Evolutionary conservation across 2,888 invertebrate species (phyloP).

Genomic region (Heterodera filipjevi): DNA sequence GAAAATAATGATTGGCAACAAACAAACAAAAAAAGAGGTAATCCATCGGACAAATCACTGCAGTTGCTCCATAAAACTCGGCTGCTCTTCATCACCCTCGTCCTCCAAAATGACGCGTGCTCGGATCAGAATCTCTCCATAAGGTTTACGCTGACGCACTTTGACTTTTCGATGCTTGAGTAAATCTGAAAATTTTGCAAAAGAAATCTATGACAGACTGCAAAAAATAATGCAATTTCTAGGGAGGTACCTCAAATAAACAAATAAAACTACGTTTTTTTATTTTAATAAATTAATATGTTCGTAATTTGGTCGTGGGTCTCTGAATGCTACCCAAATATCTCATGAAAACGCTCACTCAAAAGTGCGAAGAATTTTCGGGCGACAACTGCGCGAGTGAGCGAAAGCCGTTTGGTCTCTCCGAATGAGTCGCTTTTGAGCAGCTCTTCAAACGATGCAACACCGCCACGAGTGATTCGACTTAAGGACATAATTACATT

Average conservation of each 20-base stretch:
- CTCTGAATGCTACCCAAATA: too few relatives aligned
- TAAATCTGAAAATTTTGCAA: not conserved
- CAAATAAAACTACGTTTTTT: too few relatives aligned
- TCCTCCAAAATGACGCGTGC: not conserved
- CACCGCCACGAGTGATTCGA: not conserved
- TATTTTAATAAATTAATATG: not conserved
- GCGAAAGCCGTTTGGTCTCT: not conserved
- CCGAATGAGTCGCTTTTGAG: constrained; percentile 7
- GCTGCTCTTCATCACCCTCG: not conserved
- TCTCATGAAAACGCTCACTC: constrained; percentile 15
- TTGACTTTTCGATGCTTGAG: constrained; percentile 19
- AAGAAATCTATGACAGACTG: not conserved
- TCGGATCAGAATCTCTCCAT: constrained; percentile 18
- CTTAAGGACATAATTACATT: not conserved
- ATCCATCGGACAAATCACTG: not conserved
- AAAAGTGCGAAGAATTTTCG: constrained; percentile 27
- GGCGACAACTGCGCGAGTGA: constrained; percentile 7
- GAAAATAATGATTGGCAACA: too few relatives aligned
- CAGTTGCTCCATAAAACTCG: not conserved
- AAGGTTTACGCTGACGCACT: constrained; percentile 15
- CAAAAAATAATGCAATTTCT: not conserved
- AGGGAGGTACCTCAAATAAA: too few relatives aligned
- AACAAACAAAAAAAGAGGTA: too few relatives aligned
- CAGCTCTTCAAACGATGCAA: constrained; percentile 8
- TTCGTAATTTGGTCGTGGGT: not conserved